Percentiles rank a stretch among this genome's conserved stretches.
These are phyloP conservation scores for Stictocephala bisonia DNA, from an alignment of 2,888 invertebrate genomes.

Conservation along the genomic window DNA sequence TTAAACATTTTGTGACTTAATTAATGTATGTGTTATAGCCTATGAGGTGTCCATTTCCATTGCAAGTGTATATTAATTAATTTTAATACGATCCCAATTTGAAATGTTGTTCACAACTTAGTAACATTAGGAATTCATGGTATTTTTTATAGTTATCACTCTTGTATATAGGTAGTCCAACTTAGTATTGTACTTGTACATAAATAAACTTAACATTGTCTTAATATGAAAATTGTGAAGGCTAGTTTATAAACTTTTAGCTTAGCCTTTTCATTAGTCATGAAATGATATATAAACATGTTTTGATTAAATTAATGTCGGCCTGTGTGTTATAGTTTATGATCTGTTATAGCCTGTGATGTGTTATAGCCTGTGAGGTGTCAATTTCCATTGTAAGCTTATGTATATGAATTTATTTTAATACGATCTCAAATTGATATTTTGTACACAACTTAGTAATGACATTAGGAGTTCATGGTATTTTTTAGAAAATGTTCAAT, in stretches of 20 bases:
- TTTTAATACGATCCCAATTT: slow-evolving; percentile 17
- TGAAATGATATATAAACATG: too few relatives aligned
- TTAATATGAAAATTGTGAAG: too few relatives aligned
- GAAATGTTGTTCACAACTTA: slow-evolving; percentile 20
- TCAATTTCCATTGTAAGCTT: background rate
- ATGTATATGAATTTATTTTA: background rate
- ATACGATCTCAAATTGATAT: background rate
- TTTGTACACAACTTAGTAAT: too few relatives aligned
- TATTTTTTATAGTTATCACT: too few relatives aligned
- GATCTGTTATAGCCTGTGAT: too few relatives aligned
- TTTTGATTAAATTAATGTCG: too few relatives aligned
- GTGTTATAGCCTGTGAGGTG: background rate
- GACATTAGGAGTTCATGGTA: slow-evolving; percentile 22
- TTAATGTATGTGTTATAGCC: background rate
- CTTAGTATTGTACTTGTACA: too few relatives aligned
- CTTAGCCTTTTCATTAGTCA: too few relatives aligned
- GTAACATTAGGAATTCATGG: slow-evolving; percentile 18
- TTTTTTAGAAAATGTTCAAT: slow-evolving; percentile 10
- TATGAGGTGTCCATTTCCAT: slow-evolving; percentile 12
- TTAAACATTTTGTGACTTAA: background rate
- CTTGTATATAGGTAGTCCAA: too few relatives aligned
- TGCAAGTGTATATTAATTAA: background rate
- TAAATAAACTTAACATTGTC: too few relatives aligned
- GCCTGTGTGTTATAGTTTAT: too few relatives aligned
- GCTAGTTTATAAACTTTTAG: too few relatives aligned